Evolutionary conservation across 2,888 invertebrate species (phyloP).

Genomic region (Smittia sp.): DNA sequence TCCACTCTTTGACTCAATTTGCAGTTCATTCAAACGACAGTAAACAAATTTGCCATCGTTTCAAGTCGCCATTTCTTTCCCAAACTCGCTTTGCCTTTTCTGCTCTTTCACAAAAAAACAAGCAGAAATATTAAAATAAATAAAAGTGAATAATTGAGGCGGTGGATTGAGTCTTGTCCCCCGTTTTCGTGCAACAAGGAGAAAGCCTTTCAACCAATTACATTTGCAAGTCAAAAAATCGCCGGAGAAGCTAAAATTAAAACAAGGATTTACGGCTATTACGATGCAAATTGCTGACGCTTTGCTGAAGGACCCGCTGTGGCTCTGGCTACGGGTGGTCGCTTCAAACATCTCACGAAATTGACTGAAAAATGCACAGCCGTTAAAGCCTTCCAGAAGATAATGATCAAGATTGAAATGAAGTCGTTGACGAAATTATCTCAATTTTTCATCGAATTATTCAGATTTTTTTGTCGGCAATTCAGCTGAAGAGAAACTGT

Average conservation of each 20-base stretch:
- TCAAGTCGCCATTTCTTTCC: too few relatives aligned
- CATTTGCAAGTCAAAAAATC: not conserved
- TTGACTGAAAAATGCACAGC: not conserved
- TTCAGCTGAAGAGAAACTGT: not conserved
- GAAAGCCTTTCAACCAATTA: not conserved
- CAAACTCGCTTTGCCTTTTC: too few relatives aligned
- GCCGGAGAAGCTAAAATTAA: not conserved
- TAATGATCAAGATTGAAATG: conserved; percentile 6
- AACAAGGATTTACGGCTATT: not conserved
- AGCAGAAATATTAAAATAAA: conserved; percentile 6
- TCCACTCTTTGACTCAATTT: too few relatives aligned
- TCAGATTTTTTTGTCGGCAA: not conserved
- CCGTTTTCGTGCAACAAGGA: not conserved
- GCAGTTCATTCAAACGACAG: too few relatives aligned
- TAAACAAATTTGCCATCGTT: too few relatives aligned
- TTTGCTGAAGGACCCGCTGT: not conserved
- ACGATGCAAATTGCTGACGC: not conserved
- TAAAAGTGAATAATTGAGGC: not conserved
- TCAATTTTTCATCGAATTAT: not conserved
- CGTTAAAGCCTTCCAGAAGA: not conserved
- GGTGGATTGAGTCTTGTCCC: too few relatives aligned
- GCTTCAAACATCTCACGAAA: not conserved
- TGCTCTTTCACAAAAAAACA: not conserved
- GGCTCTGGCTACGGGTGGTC: conserved; percentile 1
- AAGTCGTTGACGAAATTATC: not conserved